Base-by-base conservation (phyloP, 1,140 invertebrate genomes). In the Lordiphosa mommai region DNA sequence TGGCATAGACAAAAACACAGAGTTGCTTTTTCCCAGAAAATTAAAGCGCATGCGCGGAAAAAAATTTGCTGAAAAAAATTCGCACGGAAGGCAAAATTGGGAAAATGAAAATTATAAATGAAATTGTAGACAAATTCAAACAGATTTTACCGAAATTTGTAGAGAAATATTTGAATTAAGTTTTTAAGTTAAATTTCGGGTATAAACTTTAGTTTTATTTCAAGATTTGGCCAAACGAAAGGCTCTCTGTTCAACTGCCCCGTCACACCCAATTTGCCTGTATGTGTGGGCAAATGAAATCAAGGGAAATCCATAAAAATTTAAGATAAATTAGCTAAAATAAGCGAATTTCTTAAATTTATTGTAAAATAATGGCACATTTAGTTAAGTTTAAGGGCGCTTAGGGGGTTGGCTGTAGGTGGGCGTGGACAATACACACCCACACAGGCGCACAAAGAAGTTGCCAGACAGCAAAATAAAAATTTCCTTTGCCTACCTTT, bases 51-150 rank as follows among this genome's bases (percentile, higher is more conserved):
- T 74, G 71, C 71, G 69, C 69, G 44, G 69, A 60, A 72, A 72
- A 79, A 79, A 65, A 50, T 66, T 80, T 55, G 61, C 68, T 55
- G 58, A 84, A 63, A 55, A 55, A 53, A 80, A 67, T 55, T 61
- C 38, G 44, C 50, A 44, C 38, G 38, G 49, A 8, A 30, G 52
- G 61, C 52, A 20, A 27, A 32, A 27, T 33, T 59, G 61, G 12
- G 14, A 80, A 76, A 80, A 34, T 23, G 13, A 23, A 59, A 46
- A 49, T 74, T 61, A 49, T 80, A 66, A 82, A 82, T 80, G 51
- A 80, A 84, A 80, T 57, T 38, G 8, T 6, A 4, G 7, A 0
- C 0, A 32, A 38, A 32, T 17, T 30, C 32, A 0, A 34, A 4
- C 0, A 1, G 50, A 36, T 2, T 7, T 13, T 20, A n/a, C 4